Evolutionary conservation across 2,797 vertebrate genomes (phyloP).

Genomic region (Alcedo quadribrachys): DNA sequence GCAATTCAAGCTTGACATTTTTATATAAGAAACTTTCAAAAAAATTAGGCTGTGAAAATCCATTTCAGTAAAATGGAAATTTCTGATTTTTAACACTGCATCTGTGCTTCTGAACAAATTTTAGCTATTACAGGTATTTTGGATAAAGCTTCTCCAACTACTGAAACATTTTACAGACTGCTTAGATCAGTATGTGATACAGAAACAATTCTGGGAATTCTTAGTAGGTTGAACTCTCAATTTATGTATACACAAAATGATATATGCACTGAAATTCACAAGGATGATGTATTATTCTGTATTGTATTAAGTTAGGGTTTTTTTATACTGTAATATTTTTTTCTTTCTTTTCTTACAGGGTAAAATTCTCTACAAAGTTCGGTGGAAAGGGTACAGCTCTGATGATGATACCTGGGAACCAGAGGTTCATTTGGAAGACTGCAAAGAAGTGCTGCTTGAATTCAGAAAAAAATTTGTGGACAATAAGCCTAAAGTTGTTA

Average conservation of each 20-base stretch:
- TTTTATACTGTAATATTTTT: too few species aligned
- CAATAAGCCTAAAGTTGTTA: conserved; percentile 79
- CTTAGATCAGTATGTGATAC: neutral
- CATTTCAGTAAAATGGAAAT: neutral
- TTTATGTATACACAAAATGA: neutral
- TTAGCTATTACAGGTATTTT: neutral
- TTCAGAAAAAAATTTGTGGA: conserved; percentile 87
- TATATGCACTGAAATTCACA: neutral
- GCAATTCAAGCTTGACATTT: neutral
- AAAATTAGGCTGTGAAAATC: neutral
- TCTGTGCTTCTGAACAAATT: neutral
- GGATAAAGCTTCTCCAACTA: neutral
- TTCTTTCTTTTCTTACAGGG: conserved; percentile 79
- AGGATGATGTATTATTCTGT: neutral
- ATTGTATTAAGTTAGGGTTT: neutral
- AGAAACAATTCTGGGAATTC: neutral
- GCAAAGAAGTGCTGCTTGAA: conserved; percentile 92
- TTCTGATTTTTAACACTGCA: neutral
- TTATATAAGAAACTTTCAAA: neutral
- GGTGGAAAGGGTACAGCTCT: conserved; percentile 96
- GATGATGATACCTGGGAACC: conserved; percentile 99
- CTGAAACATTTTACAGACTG: neutral
- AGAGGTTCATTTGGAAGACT: conserved; percentile 93
- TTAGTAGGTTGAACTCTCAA: neutral
- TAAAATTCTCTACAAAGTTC: conserved; percentile 91